Base-by-base conservation (phyloP, 2,797 vertebrate species). In the Tragopan temminckii region DNA sequence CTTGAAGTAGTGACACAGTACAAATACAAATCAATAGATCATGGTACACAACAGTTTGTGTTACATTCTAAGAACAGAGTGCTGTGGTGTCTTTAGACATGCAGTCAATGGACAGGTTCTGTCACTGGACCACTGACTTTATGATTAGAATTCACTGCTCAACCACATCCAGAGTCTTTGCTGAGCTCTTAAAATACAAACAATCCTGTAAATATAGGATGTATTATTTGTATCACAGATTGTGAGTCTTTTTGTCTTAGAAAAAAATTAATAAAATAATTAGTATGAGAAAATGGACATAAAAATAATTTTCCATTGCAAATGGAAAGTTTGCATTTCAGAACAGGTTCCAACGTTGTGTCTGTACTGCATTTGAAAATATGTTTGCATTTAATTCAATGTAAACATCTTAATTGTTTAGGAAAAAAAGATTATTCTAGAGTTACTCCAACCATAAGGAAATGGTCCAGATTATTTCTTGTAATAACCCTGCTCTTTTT, bases 401-500 rank as follows among this genome's bases (percentile, higher is more conserved):
- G 67, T 53, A 76, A 88, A 79, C 15, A 8, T 90, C 36, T 15
- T 46, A 58, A 29, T 17, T 82, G 27, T 83, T 92, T 91, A 93
- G 42, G 64, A 75, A 87, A 90, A 31, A 91, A 18, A 62, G 21
- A 43, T 82, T 90, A 53, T 85, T 90, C 83, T 55, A 78, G 69
- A 89, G 43, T 46, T 74, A 66, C 63, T 92, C 57, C 55, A 92
- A 94, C 88, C 57, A 76, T 16, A 83, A 72, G 55, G 63, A 87
- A 88, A 89, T 43, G 80, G 53, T 45, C 67, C n/a, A 79, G 38
- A 80, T 43, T 72, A 45, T 33, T 67, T 67, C 55, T 78, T 83
- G 25, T 45, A 88, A 79, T 83, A 92, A 83, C 31, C 55, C 85
- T 93, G 36, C 36, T 62, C 35, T 66, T 90, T 92, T 90, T 77